Evolutionary conservation across 2,113 vertebrate genomes (phyloP).

Genomic region (Artemisiospiza belli): DNA sequence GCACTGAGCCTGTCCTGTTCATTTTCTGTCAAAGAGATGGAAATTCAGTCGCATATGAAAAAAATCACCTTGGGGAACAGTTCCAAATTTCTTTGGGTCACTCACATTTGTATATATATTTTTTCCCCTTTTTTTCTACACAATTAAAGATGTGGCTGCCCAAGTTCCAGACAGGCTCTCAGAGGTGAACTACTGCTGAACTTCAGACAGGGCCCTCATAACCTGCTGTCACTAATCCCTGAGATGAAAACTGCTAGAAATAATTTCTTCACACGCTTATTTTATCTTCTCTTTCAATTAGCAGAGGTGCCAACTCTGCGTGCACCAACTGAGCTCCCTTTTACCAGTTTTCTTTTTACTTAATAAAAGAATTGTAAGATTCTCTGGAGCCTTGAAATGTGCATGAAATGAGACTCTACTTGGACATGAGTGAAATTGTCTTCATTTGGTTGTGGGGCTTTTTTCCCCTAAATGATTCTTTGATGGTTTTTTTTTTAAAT

Average conservation of each 20-base stretch:
- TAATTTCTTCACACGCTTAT: not conserved
- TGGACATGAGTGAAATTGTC: not conserved
- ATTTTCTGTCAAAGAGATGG: not conserved
- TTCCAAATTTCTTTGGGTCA: not conserved
- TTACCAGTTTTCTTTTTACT: not conserved
- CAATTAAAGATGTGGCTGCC: not conserved
- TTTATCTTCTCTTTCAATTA: constrained; percentile 19
- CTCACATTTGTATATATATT: accelerated
- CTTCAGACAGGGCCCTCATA: not conserved
- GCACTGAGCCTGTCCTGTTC: not conserved
- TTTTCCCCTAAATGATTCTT: not conserved
- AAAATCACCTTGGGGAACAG: not conserved
- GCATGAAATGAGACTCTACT: not conserved
- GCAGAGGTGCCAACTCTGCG: not conserved
- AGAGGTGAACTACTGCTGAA: not conserved
- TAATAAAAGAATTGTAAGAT: not conserved
- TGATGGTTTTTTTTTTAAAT: not conserved
- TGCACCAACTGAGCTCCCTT: not conserved
- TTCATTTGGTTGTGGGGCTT: not conserved
- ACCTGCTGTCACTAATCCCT: not conserved
- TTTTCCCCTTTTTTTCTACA: not conserved
- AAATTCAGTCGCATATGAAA: not conserved
- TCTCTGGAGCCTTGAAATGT: not conserved
- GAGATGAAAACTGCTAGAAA: not conserved
- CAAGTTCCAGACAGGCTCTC: not conserved